Percentiles rank a stretch among this genome's conserved stretches.
These are phyloP conservation scores for Synchiropus splendidus DNA, from an alignment of 2,113 vertebrate species.

Conservation along the genomic window DNA sequence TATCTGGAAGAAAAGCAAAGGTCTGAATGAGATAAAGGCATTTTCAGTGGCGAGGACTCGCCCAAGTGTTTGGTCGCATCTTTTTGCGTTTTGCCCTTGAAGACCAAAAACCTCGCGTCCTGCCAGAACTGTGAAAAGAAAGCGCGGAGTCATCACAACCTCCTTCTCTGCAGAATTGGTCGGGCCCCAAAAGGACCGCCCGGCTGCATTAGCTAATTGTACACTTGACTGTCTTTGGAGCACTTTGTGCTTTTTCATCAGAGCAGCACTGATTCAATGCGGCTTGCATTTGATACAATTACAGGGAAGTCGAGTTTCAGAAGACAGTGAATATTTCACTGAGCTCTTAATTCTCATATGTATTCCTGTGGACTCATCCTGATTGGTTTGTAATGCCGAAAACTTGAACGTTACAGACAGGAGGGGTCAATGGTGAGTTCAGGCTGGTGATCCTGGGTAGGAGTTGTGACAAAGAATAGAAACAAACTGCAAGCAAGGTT, in stretches of 20 bases:
- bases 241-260: slow-evolving; percentile 22
- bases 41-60: neutral
- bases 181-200: slow-evolving; percentile 20
- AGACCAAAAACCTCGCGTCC: slow-evolving; percentile 1
- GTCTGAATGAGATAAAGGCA: too few relatives aligned
- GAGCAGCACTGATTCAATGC: slow-evolving; percentile 18
- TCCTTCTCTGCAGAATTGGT: slow-evolving; percentile 20
- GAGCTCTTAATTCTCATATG: too few relatives aligned
- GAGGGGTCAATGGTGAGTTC: too few relatives aligned
- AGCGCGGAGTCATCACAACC: slow-evolving; percentile 45
- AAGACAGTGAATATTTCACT: too few relatives aligned
- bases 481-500: too few relatives aligned
- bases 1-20: too few relatives aligned
- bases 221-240: slow-evolving; percentile 15
- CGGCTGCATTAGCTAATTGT: slow-evolving; percentile 52
- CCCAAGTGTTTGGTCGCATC: neutral
- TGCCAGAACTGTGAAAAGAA: slow-evolving; percentile 14
- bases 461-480: too few relatives aligned
- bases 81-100: slow-evolving; percentile 7
- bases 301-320: too few relatives aligned
- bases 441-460: too few relatives aligned
- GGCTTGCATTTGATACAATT: too few relatives aligned
- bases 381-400: too few relatives aligned
- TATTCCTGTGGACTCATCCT: neutral
- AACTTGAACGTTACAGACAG: too few relatives aligned